phyloP scores from a whole-genome alignment of 2,888 invertebrate species.

The Pseudeuparius sepicola region DNA sequence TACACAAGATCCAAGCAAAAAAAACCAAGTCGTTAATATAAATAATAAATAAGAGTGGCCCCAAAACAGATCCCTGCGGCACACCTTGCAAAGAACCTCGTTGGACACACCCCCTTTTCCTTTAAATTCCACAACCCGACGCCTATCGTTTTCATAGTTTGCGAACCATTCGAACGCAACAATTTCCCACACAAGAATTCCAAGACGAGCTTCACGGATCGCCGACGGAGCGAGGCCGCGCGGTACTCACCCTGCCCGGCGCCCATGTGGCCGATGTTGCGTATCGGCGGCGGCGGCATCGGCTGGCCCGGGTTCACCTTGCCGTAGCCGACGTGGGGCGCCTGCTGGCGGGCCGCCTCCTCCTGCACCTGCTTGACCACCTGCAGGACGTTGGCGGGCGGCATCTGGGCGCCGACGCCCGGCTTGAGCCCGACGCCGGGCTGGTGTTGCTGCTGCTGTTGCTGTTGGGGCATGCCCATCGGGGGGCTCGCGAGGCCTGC shows the following conservation, averaged over 20 bases:
- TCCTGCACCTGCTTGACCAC: constrained; percentile 63
- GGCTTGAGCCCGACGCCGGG: constrained; percentile 42
- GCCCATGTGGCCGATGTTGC: constrained; percentile 35
- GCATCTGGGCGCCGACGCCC: constrained; percentile 59
- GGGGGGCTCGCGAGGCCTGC: constrained; percentile 38
- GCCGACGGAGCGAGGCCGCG: no score
- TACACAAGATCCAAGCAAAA: no score
- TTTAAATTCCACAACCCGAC: no score
- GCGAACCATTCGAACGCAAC: no score
- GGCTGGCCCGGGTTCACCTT: constrained; percentile 54
- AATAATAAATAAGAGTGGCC: no score
- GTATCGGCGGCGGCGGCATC: constrained; percentile 50
- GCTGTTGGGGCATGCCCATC: constrained; percentile 42
- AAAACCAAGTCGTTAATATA: no score
- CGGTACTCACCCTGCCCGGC: constrained; percentile 39
- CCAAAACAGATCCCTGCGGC: no score
- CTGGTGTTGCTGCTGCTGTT: constrained; percentile 38
- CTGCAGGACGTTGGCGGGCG: constrained; percentile 74
- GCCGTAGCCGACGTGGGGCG: constrained; percentile 65
- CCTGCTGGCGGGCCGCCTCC: constrained; percentile 83
- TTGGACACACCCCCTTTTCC: no score
- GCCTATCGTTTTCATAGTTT: no score
- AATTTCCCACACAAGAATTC: no score
- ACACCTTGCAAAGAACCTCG: no score
- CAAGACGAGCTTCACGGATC: no score